A percentile compares a stretch with the other conserved stretches of the same genome.
Evolutionary conservation across 2,797 vertebrate species (phyloP).

Genomic region (Eulemur mongoz): DNA sequence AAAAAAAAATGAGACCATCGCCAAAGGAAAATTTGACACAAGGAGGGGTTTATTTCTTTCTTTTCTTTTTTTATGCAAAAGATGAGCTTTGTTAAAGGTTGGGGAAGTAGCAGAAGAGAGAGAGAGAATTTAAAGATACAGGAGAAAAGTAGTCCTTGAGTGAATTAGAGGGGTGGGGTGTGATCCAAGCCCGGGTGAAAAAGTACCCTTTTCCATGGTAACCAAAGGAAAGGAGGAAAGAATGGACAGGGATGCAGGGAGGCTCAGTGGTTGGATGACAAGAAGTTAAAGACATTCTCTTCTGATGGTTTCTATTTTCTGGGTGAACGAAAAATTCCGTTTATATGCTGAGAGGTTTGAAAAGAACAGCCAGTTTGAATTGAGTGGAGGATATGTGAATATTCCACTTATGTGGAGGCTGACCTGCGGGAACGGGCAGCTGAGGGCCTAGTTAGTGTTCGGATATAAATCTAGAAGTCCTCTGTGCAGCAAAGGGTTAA

Average conservation of each 20-base stretch:
- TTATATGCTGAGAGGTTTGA: not conserved
- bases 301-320: not conserved
- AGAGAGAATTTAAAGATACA: not conserved
- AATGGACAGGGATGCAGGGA: not conserved
- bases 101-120: not conserved
- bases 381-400: not conserved
- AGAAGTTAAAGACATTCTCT: not conserved
- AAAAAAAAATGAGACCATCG: not conserved
- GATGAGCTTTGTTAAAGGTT: not conserved
- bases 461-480: not conserved
- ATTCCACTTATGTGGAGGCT: not conserved
- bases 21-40: not conserved
- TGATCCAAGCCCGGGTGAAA: not conserved
- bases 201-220: not conserved
- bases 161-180: not conserved
- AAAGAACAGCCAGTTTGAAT: not conserved
- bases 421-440: not conserved
- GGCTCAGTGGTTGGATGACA: not conserved
- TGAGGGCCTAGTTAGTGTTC: not conserved
- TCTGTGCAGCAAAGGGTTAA: not conserved
- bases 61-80: not conserved
- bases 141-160: not conserved
- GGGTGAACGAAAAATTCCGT: not conserved
- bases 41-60: not conserved
- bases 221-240: not conserved